Conservation (phyloP, 2,797 vertebrate genomes). For the Sebastes taczanowskii region DNA sequence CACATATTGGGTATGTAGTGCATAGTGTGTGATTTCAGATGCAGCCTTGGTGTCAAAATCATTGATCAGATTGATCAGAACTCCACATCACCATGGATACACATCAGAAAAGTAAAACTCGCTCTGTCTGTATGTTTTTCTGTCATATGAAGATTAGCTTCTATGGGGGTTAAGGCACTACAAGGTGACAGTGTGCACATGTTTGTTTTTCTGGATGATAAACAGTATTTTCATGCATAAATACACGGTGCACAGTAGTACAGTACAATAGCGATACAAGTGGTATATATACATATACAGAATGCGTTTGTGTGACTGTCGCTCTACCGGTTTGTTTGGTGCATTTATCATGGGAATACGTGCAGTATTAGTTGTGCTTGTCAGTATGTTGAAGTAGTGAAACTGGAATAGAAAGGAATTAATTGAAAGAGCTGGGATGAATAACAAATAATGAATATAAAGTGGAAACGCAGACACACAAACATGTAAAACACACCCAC, state of each 20-base stretch:
- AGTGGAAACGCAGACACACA: background rate
- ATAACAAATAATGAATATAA: slow-evolving; percentile 26
- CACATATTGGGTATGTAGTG: too few relatives aligned
- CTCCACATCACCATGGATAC: slow-evolving; percentile 14
- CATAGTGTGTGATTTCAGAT: too few relatives aligned
- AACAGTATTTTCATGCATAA: background rate
- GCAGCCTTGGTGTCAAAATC: background rate
- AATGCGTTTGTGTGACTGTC: background rate
- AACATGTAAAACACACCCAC: background rate
- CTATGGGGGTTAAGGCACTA: background rate
- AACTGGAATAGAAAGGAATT: background rate
- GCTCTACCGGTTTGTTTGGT: background rate
- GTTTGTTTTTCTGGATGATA: background rate
- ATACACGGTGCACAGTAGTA: background rate
- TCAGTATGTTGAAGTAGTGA: slow-evolving; percentile 21
- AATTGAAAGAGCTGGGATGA: slow-evolving; percentile 23
- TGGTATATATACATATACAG: background rate
- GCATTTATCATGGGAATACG: background rate
- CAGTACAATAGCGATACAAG: background rate
- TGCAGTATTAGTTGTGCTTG: background rate
- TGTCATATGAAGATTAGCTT: background rate
- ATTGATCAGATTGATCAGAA: slow-evolving; percentile 15
- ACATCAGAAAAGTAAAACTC: background rate
- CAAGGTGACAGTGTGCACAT: background rate
- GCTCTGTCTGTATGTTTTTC: background rate